These are phyloP conservation scores for Mesocricetus auratus DNA, from an alignment of 2,113 vertebrate genomes.

Conservation along the genomic window DNA sequence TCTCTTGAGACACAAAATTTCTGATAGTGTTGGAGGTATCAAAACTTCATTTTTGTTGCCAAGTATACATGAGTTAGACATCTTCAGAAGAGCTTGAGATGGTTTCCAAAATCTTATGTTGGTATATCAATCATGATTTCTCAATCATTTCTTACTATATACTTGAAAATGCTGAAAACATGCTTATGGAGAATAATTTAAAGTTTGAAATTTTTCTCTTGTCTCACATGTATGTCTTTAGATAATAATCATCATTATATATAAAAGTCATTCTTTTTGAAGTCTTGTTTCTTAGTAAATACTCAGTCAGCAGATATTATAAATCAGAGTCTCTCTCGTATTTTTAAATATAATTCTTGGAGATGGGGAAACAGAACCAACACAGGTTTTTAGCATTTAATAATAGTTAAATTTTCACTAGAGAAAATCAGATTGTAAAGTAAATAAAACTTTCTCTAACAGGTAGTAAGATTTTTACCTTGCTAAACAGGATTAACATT, in stretches of 20 bases:
- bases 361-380: slow-evolving; percentile 57
- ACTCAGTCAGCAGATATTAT: neutral
- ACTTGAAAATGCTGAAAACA: neutral
- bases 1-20: neutral
- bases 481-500: slow-evolving; percentile 81
- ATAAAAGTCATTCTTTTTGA: neutral
- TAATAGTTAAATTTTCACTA: slow-evolving; percentile 79
- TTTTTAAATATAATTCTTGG: slow-evolving; percentile 55
- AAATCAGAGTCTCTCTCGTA: neutral
- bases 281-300: slow-evolving; percentile 21
- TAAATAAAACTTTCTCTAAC: slow-evolving; percentile 81
- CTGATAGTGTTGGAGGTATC: neutral
- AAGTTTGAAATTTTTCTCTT: neutral
- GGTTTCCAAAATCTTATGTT: neutral
- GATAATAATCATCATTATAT: neutral
- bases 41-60: neutral
- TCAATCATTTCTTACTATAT: neutral
- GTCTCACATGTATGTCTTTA: neutral
- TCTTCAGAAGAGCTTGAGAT: neutral
- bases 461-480: slow-evolving; percentile 72
- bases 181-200: neutral
- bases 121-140: neutral
- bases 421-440: slow-evolving; percentile 71
- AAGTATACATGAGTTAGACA: neutral
- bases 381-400: slow-evolving; percentile 75